These are phyloP conservation scores for Leptopilina syphax DNA, from an alignment of 2,888 invertebrate genomes.

Conservation along the genomic window DNA sequence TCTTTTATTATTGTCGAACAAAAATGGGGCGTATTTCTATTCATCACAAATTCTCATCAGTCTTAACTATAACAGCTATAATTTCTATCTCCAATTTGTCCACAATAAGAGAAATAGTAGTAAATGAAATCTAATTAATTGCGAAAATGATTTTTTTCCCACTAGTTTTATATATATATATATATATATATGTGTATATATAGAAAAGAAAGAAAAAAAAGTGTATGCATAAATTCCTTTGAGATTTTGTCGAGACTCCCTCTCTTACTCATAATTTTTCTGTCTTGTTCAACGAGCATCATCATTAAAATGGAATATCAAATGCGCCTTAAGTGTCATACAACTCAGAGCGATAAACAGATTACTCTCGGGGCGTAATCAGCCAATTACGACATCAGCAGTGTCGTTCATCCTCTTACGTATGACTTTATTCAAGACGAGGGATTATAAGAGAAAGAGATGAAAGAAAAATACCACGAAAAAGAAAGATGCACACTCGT, in stretches of 20 bases:
- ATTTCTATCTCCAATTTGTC: too few relatives aligned
- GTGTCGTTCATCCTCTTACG: slow-evolving; percentile 63
- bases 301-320: slow-evolving; percentile 42
- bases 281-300: slow-evolving; percentile 42
- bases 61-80: too few relatives aligned
- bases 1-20: too few relatives aligned
- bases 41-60: neutral
- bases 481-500: slow-evolving; percentile 56
- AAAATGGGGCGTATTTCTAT: neutral
- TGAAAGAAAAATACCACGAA: too few relatives aligned
- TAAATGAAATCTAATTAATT: too few relatives aligned
- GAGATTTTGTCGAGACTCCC: slow-evolving; percentile 20
- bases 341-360: slow-evolving; percentile 62
- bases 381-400: slow-evolving; percentile 64
- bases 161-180: too few relatives aligned
- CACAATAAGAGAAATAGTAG: too few relatives aligned
- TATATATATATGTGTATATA: neutral
- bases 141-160: too few relatives aligned
- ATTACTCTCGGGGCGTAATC: slow-evolving; percentile 62
- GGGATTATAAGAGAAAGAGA: slow-evolving; percentile 42
- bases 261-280: slow-evolving; percentile 38
- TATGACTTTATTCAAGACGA: slow-evolving; percentile 61
- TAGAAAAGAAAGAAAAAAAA: neutral
- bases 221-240: slow-evolving; percentile 36
- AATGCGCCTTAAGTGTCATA: slow-evolving; percentile 29